phyloP scores from a whole-genome alignment of 2,888 invertebrate species.

The Agrochola lota region DNA sequence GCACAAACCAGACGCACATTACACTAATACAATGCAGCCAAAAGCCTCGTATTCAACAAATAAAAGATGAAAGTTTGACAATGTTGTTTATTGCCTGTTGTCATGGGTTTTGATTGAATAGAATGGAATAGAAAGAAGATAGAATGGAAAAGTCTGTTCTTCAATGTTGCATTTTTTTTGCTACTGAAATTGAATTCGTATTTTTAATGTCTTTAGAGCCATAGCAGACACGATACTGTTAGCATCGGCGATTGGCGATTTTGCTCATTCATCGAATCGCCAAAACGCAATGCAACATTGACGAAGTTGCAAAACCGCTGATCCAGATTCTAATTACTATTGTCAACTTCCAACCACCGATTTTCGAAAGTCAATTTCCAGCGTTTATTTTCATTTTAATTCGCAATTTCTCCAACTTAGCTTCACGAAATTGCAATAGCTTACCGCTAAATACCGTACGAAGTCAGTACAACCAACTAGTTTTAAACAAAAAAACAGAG shows the following conservation, averaged over 20 bases:
- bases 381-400: too few relatives aligned
- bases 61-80: too few relatives aligned
- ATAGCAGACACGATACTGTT: too few relatives aligned
- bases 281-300: neutral
- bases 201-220: neutral
- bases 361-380: neutral
- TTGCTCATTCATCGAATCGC: neutral
- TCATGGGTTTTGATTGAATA: neutral
- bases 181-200: neutral
- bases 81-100: too few relatives aligned
- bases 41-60: too few relatives aligned
- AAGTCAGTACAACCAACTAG: conserved; percentile 51
- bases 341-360: neutral
- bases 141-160: too few relatives aligned
- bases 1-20: too few relatives aligned
- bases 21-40: too few relatives aligned
- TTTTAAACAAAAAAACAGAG: conserved; percentile 70
- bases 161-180: neutral
- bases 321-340: neutral
- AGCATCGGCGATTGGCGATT: neutral
- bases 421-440: neutral
- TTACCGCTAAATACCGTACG: conserved; percentile 34
- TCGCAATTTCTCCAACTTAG: neutral
- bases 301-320: neutral
- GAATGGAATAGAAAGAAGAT: neutral